Evolutionary conservation across 2,888 invertebrate genomes (phyloP).

Genomic region (Oscheius sp.): DNA sequence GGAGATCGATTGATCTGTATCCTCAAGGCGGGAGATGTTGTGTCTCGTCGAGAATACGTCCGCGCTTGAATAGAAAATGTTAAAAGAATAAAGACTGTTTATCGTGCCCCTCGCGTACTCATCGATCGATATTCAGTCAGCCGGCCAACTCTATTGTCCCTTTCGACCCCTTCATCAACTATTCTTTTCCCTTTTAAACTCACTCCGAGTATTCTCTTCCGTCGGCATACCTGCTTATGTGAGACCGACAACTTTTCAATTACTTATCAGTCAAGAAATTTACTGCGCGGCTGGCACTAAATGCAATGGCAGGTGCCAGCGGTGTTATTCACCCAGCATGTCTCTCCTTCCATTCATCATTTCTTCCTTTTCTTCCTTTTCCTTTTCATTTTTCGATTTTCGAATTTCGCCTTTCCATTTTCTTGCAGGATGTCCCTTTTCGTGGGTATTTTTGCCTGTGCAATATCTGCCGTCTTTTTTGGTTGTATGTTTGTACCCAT

Average conservation of each 20-base stretch:
- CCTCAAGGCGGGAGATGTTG: slow-evolving; percentile 44
- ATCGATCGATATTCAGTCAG: too few species aligned
- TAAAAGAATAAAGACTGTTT: too few species aligned
- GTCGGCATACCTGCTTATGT: too few species aligned
- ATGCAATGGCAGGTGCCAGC: too few species aligned
- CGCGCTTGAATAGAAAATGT: slow-evolving; percentile 43
- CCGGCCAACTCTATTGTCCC: too few species aligned
- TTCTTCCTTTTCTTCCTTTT: too few species aligned
- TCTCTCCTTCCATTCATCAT: too few species aligned
- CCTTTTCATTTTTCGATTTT: neutral
- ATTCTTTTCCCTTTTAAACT: neutral
- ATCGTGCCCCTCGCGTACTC: too few species aligned
- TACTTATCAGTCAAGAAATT: too few species aligned
- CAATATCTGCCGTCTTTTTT: slow-evolving; percentile 72
- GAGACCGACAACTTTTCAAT: too few species aligned
- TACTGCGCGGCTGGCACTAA: too few species aligned
- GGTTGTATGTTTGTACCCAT: slow-evolving; percentile 74
- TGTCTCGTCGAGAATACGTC: slow-evolving; percentile 46
- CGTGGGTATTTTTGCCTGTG: slow-evolving; percentile 71
- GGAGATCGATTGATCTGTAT: slow-evolving; percentile 47
- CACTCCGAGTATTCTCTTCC: neutral
- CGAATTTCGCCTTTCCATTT: neutral
- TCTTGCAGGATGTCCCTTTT: slow-evolving; percentile 8
- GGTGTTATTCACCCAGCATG: too few species aligned
- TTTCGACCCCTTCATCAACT: neutral